phyloP scores from a whole-genome alignment of 2,113 vertebrate genomes.

The Malurus melanocephalus region DNA sequence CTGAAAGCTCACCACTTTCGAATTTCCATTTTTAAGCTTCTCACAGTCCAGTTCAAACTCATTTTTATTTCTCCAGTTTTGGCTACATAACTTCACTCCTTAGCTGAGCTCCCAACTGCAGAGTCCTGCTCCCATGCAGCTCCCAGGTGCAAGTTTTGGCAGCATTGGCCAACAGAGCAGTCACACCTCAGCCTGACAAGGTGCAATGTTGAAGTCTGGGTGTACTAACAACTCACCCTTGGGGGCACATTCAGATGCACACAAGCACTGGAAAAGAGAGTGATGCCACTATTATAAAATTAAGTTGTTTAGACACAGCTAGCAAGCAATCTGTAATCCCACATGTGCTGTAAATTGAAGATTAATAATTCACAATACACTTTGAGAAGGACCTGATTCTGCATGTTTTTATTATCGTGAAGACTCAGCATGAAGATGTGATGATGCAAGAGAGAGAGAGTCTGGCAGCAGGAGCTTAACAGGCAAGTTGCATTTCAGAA shows the following conservation, averaged over 20 bases:
- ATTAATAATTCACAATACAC: not conserved
- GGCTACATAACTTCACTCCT: not conserved
- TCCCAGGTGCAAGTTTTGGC: slow-evolving; percentile 21
- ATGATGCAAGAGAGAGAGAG: not conserved
- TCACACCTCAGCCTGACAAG: not conserved
- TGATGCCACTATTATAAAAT: not conserved
- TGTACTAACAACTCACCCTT: not conserved
- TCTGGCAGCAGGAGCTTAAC: not conserved
- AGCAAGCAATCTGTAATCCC: not conserved
- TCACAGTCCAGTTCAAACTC: not conserved
- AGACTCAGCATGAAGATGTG: not conserved
- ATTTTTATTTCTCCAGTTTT: slow-evolving; percentile 46
- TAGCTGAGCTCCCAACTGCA: not conserved
- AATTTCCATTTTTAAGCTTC: slow-evolving; percentile 1
- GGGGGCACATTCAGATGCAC: not conserved
- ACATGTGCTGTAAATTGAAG: not conserved
- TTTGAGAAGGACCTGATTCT: not conserved
- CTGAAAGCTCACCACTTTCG: not conserved
- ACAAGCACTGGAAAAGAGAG: not conserved
- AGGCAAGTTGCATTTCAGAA: not conserved
- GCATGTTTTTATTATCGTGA: not conserved
- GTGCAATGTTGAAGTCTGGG: not conserved
- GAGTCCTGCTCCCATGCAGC: not conserved
- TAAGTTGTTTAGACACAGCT: not conserved
- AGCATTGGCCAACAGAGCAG: not conserved